phyloP scores from a whole-genome alignment of 2,888 invertebrate species.

The Mesorhabditis sp. region DNA sequence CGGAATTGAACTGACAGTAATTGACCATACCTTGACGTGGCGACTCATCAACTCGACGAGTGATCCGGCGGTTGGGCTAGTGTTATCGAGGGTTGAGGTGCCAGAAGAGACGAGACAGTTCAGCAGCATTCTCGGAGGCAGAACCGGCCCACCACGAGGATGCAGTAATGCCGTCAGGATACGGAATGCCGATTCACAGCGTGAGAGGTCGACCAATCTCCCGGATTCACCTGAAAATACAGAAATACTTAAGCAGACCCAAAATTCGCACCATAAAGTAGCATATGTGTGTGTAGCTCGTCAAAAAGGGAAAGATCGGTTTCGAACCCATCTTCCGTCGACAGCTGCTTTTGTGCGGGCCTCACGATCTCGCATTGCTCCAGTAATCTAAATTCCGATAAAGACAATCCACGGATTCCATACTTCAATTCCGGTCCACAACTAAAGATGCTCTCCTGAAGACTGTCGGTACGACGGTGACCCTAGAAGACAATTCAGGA shows the following conservation, averaged over 20 bases:
- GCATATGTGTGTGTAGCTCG: conserved; percentile 77
- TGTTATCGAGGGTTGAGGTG: conserved; percentile 22
- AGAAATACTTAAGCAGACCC: neutral
- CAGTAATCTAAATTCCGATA: neutral
- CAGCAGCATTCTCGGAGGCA: conserved; percentile 43
- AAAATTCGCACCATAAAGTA: conserved; percentile 63
- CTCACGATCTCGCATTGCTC: conserved; percentile 6
- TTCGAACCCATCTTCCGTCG: neutral
- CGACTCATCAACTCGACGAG: conserved; percentile 70
- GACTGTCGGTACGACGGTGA: conserved; percentile 50
- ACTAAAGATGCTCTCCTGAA: conserved; percentile 51
- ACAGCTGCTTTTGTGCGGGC: neutral
- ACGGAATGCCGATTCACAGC: conserved; percentile 52
- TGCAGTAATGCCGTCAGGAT: conserved; percentile 47
- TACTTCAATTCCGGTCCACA: conserved; percentile 12
- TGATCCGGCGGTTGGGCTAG: conserved; percentile 22
- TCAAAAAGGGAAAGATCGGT: conserved; percentile 64
- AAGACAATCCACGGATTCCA: neutral
- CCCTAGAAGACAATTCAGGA: conserved; percentile 18
- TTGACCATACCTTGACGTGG: conserved; percentile 66
- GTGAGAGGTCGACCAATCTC: conserved; percentile 37
- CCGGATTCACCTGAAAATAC: conserved; percentile 64
- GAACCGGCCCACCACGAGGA: conserved; percentile 34
- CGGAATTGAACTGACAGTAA: neutral
- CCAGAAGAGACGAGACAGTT: conserved; percentile 48